These are phyloP conservation scores for Saccostrea glomerata DNA, from an alignment of 1,140 invertebrate genomes.

Conservation along the genomic window DNA sequence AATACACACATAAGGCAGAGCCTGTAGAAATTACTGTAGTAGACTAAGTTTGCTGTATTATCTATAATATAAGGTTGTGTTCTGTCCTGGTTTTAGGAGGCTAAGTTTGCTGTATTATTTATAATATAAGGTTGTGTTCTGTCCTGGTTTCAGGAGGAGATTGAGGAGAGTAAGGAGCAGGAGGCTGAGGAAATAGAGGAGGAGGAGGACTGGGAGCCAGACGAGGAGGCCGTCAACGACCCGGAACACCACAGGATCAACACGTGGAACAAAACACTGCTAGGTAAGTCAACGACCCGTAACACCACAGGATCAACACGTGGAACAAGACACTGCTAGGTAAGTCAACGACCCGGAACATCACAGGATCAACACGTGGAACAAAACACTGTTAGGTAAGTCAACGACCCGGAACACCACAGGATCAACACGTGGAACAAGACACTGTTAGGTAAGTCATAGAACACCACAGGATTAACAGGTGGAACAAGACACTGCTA, in stretches of 20 bases:
- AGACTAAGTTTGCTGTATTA: too few relatives aligned
- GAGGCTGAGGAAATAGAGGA: conserved; percentile 54
- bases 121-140: too few relatives aligned
- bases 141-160: conserved; percentile 32
- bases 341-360: neutral
- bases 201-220: conserved; percentile 72
- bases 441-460: conserved; percentile 6
- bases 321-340: neutral
- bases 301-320: too few relatives aligned
- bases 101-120: too few relatives aligned
- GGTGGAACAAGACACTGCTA: neutral
- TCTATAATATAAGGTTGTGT: too few relatives aligned
- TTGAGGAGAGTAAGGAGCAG: conserved; percentile 48
- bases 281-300: conserved; percentile 63
- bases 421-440: neutral
- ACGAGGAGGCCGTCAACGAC: conserved; percentile 68
- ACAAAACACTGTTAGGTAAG: neutral
- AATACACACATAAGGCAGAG: too few relatives aligned
- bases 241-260: conserved; percentile 71
- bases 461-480: neutral
- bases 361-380: neutral
- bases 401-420: neutral
- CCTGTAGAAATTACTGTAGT: too few relatives aligned
- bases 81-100: too few relatives aligned
- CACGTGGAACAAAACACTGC: conserved; percentile 74